Conservation (phyloP, 2,888 invertebrate species). For the Parnassius mnemosyne region DNA sequence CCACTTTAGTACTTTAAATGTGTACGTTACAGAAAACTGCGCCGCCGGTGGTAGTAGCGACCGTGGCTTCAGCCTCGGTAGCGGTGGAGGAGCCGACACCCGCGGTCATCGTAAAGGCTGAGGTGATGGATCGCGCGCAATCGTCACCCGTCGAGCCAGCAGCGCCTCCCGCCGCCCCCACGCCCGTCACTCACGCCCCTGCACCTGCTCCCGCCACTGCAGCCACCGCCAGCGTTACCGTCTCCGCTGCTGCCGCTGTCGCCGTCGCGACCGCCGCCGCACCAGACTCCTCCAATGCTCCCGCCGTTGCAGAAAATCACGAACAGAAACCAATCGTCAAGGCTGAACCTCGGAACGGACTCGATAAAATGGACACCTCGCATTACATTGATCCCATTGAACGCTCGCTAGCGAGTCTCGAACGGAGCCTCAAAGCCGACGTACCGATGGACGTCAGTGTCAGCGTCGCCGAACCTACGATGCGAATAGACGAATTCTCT, state of each 20-base stretch:
- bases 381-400: slow-evolving; percentile 85
- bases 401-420: slow-evolving; percentile 85
- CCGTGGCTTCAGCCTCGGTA: slow-evolving; percentile 41
- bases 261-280: slow-evolving; percentile 13
- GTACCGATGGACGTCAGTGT: slow-evolving; percentile 78
- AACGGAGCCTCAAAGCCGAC: slow-evolving; percentile 81
- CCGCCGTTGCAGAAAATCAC: slow-evolving; percentile 44
- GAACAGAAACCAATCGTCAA: slow-evolving; percentile 52
- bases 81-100: slow-evolving; percentile 44
- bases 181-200: slow-evolving; percentile 44
- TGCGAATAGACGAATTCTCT: slow-evolving; percentile 71
- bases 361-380: slow-evolving; percentile 67
- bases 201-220: slow-evolving; percentile 35
- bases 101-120: slow-evolving; percentile 32
- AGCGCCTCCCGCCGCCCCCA: slow-evolving; percentile 46
- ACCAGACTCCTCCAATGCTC: slow-evolving; percentile 27
- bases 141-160: slow-evolving; percentile 43
- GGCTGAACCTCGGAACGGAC: slow-evolving; percentile 64
- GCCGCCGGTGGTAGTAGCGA: slow-evolving; percentile 38
- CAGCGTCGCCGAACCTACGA: slow-evolving; percentile 70
- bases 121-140: slow-evolving; percentile 24
- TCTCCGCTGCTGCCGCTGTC: slow-evolving; percentile 22
- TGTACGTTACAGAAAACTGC: slow-evolving; percentile 44
- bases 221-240: slow-evolving; percentile 34
- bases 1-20: not conserved